Percentiles rank a stretch among this genome's conserved stretches.
These are phyloP conservation scores for Onychostoma macrolepis DNA, from an alignment of 2,113 vertebrate genomes.

Conservation along the genomic window DNA sequence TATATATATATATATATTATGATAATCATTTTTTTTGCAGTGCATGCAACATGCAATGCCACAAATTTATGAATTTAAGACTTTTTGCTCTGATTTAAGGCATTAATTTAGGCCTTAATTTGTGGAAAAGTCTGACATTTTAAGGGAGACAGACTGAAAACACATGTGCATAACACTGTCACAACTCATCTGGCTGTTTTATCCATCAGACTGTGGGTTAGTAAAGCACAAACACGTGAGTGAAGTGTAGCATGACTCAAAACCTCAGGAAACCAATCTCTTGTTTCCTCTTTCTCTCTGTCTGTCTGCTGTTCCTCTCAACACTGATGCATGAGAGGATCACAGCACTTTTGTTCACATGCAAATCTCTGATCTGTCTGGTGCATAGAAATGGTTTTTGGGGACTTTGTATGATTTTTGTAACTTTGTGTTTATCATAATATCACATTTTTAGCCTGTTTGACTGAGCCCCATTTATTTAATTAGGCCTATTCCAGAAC, in stretches of 20 bases:
- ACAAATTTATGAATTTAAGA: not conserved
- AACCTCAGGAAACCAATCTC: slow-evolving; percentile 10
- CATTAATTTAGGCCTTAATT: not conserved
- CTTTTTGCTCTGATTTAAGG: not conserved
- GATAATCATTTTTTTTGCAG: no score
- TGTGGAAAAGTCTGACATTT: not conserved
- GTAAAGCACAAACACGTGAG: not conserved
- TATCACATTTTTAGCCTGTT: not conserved
- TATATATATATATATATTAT: no score
- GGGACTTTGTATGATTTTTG: not conserved
- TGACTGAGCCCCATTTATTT: not conserved
- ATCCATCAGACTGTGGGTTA: not conserved
- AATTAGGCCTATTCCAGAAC: not conserved
- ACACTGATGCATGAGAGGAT: not conserved
- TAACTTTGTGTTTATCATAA: not conserved
- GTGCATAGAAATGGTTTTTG: not conserved
- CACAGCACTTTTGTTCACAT: not conserved
- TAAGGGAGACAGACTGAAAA: not conserved
- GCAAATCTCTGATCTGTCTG: not conserved
- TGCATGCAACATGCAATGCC: no score
- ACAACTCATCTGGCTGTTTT: not conserved
- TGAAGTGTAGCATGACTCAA: slow-evolving; percentile 10
- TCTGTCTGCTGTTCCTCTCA: not conserved
- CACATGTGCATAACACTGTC: not conserved
- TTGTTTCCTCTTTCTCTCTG: slow-evolving; percentile 3